Percentiles rank a stretch among this genome's conserved stretches.
Conservation (phyloP, 1,140 invertebrate genomes). For the Radopholus similis region DNA sequence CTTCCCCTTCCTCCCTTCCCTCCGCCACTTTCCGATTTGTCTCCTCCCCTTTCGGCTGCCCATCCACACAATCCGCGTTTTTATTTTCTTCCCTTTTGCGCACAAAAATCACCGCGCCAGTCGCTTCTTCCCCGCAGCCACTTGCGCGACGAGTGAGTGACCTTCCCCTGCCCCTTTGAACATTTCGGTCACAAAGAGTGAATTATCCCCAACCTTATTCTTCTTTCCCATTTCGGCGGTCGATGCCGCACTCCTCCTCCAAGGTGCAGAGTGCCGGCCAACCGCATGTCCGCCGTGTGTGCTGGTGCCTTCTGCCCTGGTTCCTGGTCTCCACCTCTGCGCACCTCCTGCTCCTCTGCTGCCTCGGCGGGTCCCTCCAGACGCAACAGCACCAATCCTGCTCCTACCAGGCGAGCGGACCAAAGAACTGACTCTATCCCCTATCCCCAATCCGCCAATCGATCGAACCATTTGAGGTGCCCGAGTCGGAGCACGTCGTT, state of each 20-base stretch:
- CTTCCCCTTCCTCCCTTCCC: not conserved
- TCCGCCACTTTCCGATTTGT: not conserved
- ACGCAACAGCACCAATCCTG: not conserved
- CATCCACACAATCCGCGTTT: not conserved
- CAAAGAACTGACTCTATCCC: not conserved
- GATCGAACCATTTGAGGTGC: conserved; percentile 14
- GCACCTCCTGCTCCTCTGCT: not conserved
- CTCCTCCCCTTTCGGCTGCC: not conserved
- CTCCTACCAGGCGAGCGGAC: not conserved
- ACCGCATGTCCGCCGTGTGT: no score
- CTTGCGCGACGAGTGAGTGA: not conserved
- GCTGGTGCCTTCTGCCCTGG: no score
- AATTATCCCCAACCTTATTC: not conserved
- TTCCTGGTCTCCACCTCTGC: not conserved
- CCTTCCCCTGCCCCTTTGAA: not conserved
- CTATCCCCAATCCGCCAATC: not conserved
- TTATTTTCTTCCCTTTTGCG: not conserved
- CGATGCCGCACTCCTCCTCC: no score
- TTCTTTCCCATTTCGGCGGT: no score
- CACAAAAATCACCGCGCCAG: not conserved
- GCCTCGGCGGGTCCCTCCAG: not conserved
- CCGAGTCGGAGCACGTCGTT: not conserved
- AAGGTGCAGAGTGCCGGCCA: no score
- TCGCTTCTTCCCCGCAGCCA: not conserved
- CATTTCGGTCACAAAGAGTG: not conserved